Evolutionary conservation across 2,113 vertebrate species (phyloP), one percentile per base, ranked within the genome.

Genomic region (Thalassarche chlororhynchos): DNA sequence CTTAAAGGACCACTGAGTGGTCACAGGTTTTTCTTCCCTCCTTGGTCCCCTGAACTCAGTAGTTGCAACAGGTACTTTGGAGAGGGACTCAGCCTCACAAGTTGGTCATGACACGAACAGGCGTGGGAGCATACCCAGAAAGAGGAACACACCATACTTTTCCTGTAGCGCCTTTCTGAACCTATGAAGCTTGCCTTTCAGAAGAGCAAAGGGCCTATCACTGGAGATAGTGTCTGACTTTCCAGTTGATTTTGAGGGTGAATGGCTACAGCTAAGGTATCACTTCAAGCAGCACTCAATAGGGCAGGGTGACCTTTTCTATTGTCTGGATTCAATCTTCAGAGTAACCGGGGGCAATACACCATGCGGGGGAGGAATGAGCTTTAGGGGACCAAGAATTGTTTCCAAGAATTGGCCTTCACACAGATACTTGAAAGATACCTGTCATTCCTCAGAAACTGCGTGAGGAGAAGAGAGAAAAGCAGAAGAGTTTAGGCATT

Each of bases 301-400:
- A 75, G 32, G 36, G 25, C 34, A 68, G 14, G 9, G 13, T 64
- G 36, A 93, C 54, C 38, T 91, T 90, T 85, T 64, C n/a, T 76
- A 7, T 32, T 64, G 16, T 44, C 54, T 36, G 34, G 85, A 47
- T 77, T 83, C 58, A 74, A 12, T 57, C 54, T 77, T 90, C 26
- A 8, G 36, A 76, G 61, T 68, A 93, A 72, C 28, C 4, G 1
- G 32, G 17, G 61, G 10, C 40, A 47, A 28, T 72, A 32, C 10
- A 49, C 31, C 7, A 16, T 0, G 1, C 1, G 4, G 12, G 13
- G 12, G 29, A 57, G 44, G 14, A 86, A 34, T 36, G 6, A 77
- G 28, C 14, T 95, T 58, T 34, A 36, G 44, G 62, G 46, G 17
- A 47, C 21, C 0, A 0, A 52, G 57, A 92, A 69, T 44, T 66